A percentile compares a stretch with the other conserved stretches of the same genome.
These are phyloP conservation scores for Trimorus sp. DNA, from an alignment of 2,888 invertebrate species.

Conservation along the genomic window DNA sequence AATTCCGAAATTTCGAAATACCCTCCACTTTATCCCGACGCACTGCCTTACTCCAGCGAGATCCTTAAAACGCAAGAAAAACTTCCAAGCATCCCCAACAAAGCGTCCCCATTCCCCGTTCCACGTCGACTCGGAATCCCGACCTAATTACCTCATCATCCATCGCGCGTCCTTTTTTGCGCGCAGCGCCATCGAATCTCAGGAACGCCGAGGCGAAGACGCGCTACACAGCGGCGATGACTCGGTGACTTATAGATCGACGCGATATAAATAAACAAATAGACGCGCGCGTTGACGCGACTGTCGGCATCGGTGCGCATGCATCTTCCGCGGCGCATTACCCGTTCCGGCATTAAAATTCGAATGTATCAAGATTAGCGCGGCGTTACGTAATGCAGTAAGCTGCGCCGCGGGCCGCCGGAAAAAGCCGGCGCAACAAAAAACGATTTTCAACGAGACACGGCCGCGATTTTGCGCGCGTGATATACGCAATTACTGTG, in stretches of 20 bases:
- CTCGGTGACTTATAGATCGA: slow-evolving; percentile 8
- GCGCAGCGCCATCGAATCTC: background rate
- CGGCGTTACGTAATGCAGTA: slow-evolving; percentile 44
- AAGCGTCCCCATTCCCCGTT: no score
- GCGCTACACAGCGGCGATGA: slow-evolving; percentile 2
- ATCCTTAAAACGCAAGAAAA: no score
- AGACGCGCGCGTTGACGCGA: slow-evolving; percentile 16
- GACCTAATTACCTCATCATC: no score
- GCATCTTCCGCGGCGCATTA: slow-evolving; percentile 13
- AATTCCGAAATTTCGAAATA: no score
- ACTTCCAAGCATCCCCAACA: no score
- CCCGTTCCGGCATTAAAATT: slow-evolving; percentile 36
- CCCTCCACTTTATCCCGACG: no score
- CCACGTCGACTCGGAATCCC: no score
- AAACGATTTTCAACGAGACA: slow-evolving; percentile 47
- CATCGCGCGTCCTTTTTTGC: no score
- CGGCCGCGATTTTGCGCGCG: slow-evolving; percentile 43
- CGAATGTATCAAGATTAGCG: slow-evolving; percentile 54
- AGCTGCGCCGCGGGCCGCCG: background rate
- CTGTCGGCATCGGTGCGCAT: slow-evolving; percentile 9
- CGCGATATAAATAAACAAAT: slow-evolving; percentile 15
- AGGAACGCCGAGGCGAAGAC: slow-evolving; percentile 3
- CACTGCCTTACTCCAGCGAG: no score
- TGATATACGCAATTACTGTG: slow-evolving; percentile 61
- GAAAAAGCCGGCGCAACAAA: slow-evolving; percentile 41